These are phyloP conservation scores for Xylophagus ater DNA, from an alignment of 2,888 invertebrate species.

Conservation along the genomic window DNA sequence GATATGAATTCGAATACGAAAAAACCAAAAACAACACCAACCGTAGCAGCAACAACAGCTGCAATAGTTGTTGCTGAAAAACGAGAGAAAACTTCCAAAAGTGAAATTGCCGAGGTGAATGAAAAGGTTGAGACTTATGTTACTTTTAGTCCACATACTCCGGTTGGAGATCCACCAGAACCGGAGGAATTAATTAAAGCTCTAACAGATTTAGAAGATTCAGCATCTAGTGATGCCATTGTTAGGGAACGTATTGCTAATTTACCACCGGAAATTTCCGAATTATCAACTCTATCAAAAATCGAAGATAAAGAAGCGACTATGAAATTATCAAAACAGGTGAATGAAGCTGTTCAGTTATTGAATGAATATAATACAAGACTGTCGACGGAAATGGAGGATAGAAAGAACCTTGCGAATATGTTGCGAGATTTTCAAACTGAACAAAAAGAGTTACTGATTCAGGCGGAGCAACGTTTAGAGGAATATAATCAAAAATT, in stretches of 20 bases:
- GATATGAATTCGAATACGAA: conserved; percentile 15
- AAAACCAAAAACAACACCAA: conserved; percentile 26
- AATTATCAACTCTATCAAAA: conserved; percentile 75
- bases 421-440: conserved; percentile 83
- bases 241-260: conserved; percentile 88
- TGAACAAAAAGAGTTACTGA: conserved; percentile 73
- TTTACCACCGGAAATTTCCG: conserved; percentile 88
- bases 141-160: conserved; percentile 67
- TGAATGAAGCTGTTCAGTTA: conserved; percentile 73
- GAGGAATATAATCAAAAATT: conserved; percentile 88
- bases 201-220: conserved; percentile 77
- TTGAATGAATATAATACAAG: conserved; percentile 83
- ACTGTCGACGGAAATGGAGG: conserved; percentile 78
- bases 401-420: conserved; percentile 69
- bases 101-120: conserved; percentile 48
- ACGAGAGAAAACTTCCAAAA: conserved; percentile 36
- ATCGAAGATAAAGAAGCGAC: conserved; percentile 76
- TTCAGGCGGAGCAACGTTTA: conserved; percentile 75
- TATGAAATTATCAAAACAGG: conserved; percentile 59
- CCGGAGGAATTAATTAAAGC: conserved; percentile 84
- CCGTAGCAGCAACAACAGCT: no score
- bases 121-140: conserved; percentile 66
- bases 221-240: conserved; percentile 88
- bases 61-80: conserved; percentile 18
- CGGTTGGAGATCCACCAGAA: conserved; percentile 77